Evolutionary conservation across 2,888 invertebrate genomes (phyloP).

Genomic region (Hyalella azteca): DNA sequence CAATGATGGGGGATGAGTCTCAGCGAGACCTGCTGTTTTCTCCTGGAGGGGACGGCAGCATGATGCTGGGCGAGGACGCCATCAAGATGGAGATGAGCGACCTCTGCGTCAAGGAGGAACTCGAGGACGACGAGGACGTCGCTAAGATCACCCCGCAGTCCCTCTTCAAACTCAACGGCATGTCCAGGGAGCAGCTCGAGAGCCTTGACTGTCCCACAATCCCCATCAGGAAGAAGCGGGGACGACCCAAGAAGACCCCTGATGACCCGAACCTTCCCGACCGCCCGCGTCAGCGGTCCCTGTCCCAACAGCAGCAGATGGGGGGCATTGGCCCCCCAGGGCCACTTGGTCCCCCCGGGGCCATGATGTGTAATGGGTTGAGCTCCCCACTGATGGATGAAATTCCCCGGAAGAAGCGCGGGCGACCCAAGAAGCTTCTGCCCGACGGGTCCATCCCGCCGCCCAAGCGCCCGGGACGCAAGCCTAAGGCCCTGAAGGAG

Average conservation of each 20-base stretch:
- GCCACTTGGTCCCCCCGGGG: slow-evolving; percentile 39
- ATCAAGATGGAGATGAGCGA: slow-evolving; percentile 40
- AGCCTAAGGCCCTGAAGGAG: slow-evolving; percentile 56
- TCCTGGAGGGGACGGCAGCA: slow-evolving; percentile 7
- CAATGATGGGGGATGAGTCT: not conserved
- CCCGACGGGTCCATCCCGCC: slow-evolving; percentile 55
- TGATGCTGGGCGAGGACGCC: slow-evolving; percentile 30
- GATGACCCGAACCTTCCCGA: slow-evolving; percentile 66
- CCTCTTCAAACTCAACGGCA: slow-evolving; percentile 57
- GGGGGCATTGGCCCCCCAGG: not conserved
- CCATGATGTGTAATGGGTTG: slow-evolving; percentile 51
- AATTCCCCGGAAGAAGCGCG: slow-evolving; percentile 76
- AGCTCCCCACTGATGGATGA: slow-evolving; percentile 45
- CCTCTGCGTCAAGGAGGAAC: slow-evolving; percentile 50
- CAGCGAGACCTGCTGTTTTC: slow-evolving; percentile 39
- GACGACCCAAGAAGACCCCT: slow-evolving; percentile 79
- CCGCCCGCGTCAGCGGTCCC: slow-evolving; percentile 55
- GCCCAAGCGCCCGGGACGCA: slow-evolving; percentile 55
- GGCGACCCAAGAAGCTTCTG: slow-evolving; percentile 66
- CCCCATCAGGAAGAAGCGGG: slow-evolving; percentile 60
- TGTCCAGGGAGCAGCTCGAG: slow-evolving; percentile 57
- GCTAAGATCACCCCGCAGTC: slow-evolving; percentile 52
- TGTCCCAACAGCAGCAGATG: slow-evolving; percentile 11
- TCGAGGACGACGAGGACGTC: slow-evolving; percentile 57
- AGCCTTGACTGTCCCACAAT: slow-evolving; percentile 58